phyloP scores from a whole-genome alignment of 2,888 invertebrate genomes.

The Drosophila aldrichi region DNA sequence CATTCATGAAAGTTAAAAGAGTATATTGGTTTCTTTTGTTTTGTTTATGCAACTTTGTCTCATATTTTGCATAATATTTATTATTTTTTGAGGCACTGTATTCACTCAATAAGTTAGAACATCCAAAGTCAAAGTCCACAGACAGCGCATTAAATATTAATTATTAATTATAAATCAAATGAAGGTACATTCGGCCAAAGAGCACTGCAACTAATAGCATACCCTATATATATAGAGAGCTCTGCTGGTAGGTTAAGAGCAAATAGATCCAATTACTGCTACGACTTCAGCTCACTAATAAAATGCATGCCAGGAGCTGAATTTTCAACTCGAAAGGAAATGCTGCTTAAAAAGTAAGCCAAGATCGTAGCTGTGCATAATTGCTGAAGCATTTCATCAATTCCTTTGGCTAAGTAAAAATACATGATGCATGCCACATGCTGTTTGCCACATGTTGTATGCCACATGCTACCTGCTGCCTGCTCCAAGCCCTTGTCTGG shows the following conservation, averaged over 20 bases:
- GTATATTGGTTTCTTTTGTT: too few relatives aligned
- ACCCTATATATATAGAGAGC: background rate
- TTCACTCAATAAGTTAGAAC: background rate
- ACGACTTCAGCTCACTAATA: background rate
- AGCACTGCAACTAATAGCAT: background rate
- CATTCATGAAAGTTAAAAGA: too few relatives aligned
- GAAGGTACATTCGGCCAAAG: background rate
- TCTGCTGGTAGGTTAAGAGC: background rate
- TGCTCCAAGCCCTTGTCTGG: conserved; percentile 11
- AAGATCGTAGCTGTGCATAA: conserved; percentile 30
- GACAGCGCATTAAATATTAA: conserved; percentile 12
- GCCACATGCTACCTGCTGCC: too few relatives aligned
- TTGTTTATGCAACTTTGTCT: background rate
- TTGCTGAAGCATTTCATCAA: conserved; percentile 63
- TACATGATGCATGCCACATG: conserved; percentile 14
- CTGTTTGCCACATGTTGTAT: background rate
- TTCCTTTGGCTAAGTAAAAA: conserved; percentile 30
- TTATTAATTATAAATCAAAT: conserved; percentile 10
- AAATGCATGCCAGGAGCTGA: background rate
- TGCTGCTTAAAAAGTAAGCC: background rate
- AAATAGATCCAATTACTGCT: background rate
- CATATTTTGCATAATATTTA: background rate
- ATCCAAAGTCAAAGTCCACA: background rate
- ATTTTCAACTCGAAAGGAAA: background rate
- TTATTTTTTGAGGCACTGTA: background rate